Percentiles rank a stretch among this genome's conserved stretches.
These are phyloP conservation scores for Helicolenus hilgendorfi DNA, from an alignment of 2,797 vertebrate species.

Conservation along the genomic window DNA sequence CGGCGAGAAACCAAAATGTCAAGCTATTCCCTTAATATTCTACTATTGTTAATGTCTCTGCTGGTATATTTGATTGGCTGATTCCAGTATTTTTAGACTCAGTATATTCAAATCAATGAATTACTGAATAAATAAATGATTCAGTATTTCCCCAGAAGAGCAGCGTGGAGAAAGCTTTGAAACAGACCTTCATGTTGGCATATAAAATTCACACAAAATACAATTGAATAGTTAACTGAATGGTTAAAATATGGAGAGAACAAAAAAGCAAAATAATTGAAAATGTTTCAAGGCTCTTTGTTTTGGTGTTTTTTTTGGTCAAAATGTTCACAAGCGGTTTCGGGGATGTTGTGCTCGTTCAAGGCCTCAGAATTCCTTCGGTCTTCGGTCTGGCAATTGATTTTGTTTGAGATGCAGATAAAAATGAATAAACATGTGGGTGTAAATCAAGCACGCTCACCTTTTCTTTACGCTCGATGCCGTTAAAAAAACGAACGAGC, in stretches of 20 bases:
- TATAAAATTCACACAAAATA: neutral
- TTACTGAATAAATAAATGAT: neutral
- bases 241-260: neutral
- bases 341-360: neutral
- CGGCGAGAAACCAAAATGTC: neutral
- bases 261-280: neutral
- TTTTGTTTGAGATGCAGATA: conserved; percentile 11
- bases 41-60: neutral
- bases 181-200: neutral
- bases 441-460: conserved; percentile 15
- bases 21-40: neutral
- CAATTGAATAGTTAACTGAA: neutral
- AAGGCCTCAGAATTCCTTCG: neutral
- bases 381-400: neutral
- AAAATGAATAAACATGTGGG: neutral
- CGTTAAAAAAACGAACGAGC: conserved; percentile 18
- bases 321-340: neutral
- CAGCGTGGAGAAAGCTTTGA: neutral
- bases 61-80: neutral
- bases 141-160: neutral
- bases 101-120: neutral
- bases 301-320: neutral
- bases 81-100: neutral
- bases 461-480: conserved; percentile 19
- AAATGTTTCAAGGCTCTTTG: neutral